Percentiles rank a stretch among this genome's conserved stretches.
phyloP scores from a whole-genome alignment of 2,888 invertebrate species.

The Drosophila pegasa region DNA sequence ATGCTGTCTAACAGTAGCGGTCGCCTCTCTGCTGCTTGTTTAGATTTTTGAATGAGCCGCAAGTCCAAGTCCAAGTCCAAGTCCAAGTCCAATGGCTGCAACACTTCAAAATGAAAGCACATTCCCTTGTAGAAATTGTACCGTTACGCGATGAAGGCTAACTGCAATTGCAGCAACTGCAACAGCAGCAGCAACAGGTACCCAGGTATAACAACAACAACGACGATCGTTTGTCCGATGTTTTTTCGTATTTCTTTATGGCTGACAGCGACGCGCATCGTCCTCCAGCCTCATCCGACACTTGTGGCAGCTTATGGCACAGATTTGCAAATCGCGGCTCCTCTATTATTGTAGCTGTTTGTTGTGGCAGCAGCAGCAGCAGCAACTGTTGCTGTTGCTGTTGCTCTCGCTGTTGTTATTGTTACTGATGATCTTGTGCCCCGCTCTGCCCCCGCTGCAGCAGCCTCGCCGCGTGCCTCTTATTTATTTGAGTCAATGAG shows the following conservation, averaged over 20 bases:
- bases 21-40: slow-evolving; percentile 60
- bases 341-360: slow-evolving; percentile 78
- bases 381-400: slow-evolving; percentile 17
- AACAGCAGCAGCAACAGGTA: slow-evolving; percentile 46
- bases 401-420: slow-evolving; percentile 62
- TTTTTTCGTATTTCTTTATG: slow-evolving; percentile 39
- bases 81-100: slow-evolving; percentile 61
- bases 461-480: slow-evolving; percentile 71
- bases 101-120: slow-evolving; percentile 81
- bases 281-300: slow-evolving; percentile 68
- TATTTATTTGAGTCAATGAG: slow-evolving; percentile 80
- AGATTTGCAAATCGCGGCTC: slow-evolving; percentile 77
- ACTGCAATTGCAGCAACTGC: slow-evolving; percentile 47
- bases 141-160: slow-evolving; percentile 67
- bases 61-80: slow-evolving; percentile 43
- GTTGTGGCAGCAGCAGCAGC: slow-evolving; percentile 52
- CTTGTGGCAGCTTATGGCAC: slow-evolving; percentile 78
- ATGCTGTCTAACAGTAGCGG: slow-evolving; percentile 74
- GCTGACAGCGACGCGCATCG: slow-evolving; percentile 33
- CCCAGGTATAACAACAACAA: slow-evolving; percentile 13
- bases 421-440: slow-evolving; percentile 63
- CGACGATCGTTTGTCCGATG: slow-evolving; percentile 71
- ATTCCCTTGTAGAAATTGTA: slow-evolving; percentile 80
- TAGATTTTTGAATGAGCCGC: slow-evolving; percentile 64
- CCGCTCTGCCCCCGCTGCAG: slow-evolving; percentile 14